phyloP scores from a whole-genome alignment of 1,140 invertebrate genomes.

The Drosophila navojoa region DNA sequence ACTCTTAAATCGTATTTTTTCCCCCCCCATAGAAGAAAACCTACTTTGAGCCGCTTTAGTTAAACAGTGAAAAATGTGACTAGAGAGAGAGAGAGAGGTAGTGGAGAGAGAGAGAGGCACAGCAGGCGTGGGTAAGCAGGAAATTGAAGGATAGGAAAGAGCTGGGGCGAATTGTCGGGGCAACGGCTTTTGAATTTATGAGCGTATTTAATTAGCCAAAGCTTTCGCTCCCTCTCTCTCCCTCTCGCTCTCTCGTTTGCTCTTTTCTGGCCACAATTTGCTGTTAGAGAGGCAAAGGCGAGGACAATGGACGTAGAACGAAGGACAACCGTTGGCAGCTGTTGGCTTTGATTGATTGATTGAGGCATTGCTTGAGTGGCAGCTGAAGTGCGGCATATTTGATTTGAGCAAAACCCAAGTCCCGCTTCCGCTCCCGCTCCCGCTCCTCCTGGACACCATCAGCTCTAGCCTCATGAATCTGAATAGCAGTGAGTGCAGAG shows the following conservation, averaged over 20 bases:
- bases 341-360: constrained; percentile 74
- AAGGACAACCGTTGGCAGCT: constrained; percentile 37
- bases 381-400: constrained; percentile 74
- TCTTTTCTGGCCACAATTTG: constrained; percentile 36
- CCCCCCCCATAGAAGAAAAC: background rate
- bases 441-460: too few relatives aligned
- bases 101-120: too few relatives aligned
- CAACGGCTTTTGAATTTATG: constrained; percentile 73
- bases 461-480: constrained; percentile 32
- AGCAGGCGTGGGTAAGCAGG: background rate
- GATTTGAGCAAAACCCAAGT: constrained; percentile 42
- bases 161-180: background rate
- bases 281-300: constrained; percentile 15
- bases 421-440: background rate
- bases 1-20: background rate
- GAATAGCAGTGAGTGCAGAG: constrained; percentile 15
- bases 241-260: background rate
- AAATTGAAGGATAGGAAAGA: too few relatives aligned
- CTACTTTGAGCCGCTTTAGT: constrained; percentile 37
- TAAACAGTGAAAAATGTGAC: constrained; percentile 35
- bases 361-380: constrained; percentile 72
- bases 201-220: constrained; percentile 75
- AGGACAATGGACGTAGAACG: background rate
- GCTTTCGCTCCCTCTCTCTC: background rate
- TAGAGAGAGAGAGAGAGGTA: background rate